Percentiles rank a stretch among this genome's conserved stretches.
These are phyloP conservation scores for Mus caroli DNA, from an alignment of 2,797 vertebrate species.

Conservation along the genomic window DNA sequence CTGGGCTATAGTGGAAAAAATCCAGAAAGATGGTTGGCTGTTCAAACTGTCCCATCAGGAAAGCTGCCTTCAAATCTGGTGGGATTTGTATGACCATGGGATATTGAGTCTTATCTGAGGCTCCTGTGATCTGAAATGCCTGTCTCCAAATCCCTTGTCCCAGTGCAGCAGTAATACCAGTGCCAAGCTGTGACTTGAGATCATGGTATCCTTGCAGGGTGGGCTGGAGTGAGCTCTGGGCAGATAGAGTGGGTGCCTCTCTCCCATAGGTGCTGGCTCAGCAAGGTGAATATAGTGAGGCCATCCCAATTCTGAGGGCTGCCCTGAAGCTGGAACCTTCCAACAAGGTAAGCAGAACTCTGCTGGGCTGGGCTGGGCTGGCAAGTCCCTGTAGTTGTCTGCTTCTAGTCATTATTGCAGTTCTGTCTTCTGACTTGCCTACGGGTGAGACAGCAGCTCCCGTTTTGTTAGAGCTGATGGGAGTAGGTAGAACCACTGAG, in stretches of 20 bases:
- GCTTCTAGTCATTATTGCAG: neutral
- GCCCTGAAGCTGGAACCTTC: constrained; percentile 97
- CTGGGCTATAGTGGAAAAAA: neutral
- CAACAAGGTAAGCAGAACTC: constrained; percentile 93
- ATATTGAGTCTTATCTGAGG: neutral
- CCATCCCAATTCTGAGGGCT: constrained; percentile 94
- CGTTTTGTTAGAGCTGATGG: neutral
- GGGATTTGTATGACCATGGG: neutral
- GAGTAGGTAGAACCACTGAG: neutral
- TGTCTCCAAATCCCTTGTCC: neutral
- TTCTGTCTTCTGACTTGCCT: neutral
- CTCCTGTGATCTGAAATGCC: neutral
- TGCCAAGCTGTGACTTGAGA: too few species aligned
- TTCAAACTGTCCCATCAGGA: neutral
- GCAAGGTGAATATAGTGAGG: constrained; percentile 95
- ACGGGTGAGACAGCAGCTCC: neutral
- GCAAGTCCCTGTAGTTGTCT: neutral
- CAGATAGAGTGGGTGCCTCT: neutral
- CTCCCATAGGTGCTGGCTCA: constrained; percentile 93
- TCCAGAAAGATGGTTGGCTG: neutral
- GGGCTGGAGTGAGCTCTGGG: too few species aligned
- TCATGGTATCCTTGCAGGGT: neutral
- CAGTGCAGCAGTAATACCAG: neutral
- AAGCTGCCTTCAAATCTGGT: neutral
- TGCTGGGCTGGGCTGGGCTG: neutral